phyloP scores from a whole-genome alignment of 2,797 vertebrate species.

The Rhabdophis nuchalis region DNA sequence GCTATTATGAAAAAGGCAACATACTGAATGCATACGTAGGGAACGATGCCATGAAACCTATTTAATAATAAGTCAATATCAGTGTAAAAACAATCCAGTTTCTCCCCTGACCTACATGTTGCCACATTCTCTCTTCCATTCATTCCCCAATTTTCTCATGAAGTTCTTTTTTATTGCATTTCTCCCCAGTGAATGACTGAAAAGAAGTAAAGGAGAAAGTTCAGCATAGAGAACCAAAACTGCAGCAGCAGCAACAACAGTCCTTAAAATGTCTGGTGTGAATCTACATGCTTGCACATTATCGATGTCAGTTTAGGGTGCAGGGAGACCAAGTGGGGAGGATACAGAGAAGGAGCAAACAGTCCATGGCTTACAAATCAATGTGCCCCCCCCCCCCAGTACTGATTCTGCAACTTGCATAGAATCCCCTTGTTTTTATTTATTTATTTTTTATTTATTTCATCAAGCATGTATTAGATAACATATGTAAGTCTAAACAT shows the following conservation, averaged over 20 bases:
- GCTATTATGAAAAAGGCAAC: not conserved
- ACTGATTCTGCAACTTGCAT: not conserved
- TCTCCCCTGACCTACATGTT: not conserved
- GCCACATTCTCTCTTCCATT: not conserved
- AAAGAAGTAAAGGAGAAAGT: not conserved
- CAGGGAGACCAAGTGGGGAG: not conserved
- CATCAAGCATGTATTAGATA: no score
- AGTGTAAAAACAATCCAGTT: not conserved
- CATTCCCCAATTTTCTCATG: not conserved
- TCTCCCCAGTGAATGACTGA: not conserved
- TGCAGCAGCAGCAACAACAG: not conserved
- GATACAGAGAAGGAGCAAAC: not conserved
- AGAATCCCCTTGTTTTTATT: no score
- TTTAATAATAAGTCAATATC: not conserved
- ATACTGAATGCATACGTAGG: not conserved
- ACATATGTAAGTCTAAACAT: no score
- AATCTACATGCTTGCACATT: not conserved
- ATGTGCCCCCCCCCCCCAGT: not conserved
- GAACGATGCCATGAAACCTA: not conserved
- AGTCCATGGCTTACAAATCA: not conserved
- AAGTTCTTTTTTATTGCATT: not conserved
- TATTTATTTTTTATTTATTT: no score
- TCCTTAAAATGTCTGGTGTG: not conserved
- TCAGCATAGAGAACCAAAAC: not conserved
- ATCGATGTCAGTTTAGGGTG: not conserved